Percentiles rank a stretch among this genome's conserved stretches.
phyloP scores from a whole-genome alignment of 2,888 invertebrate species.

The Hypselothyrea guttata region DNA sequence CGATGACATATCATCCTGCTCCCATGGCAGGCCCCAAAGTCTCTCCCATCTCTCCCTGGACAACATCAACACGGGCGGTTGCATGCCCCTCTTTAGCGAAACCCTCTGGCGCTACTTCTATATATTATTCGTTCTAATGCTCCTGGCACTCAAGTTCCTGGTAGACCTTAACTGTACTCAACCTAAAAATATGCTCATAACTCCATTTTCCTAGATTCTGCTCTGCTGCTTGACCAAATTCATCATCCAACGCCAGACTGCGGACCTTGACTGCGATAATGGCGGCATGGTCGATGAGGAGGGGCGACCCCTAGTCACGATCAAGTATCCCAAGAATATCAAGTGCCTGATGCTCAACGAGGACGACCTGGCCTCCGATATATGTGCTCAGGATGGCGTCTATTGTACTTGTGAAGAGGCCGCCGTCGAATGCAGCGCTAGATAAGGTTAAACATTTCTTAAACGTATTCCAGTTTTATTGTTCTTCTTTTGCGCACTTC shows the following conservation, averaged over 20 bases:
- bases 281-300: conserved; percentile 65
- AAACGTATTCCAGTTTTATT: too few relatives aligned
- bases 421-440: too few relatives aligned
- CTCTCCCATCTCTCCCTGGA: conserved; percentile 57
- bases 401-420: conserved; percentile 50
- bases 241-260: conserved; percentile 59
- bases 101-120: conserved; percentile 55
- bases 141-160: conserved; percentile 59
- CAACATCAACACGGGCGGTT: conserved; percentile 71
- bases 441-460: too few relatives aligned
- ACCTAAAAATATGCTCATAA: too few relatives aligned
- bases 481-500: too few relatives aligned
- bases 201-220: conserved; percentile 11
- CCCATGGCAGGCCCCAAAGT: too few relatives aligned
- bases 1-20: too few relatives aligned
- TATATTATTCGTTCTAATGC: conserved; percentile 50
- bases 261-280: conserved; percentile 44
- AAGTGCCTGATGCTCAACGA: conserved; percentile 66
- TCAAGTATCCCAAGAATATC: conserved; percentile 73
- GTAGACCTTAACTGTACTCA: conserved; percentile 43
- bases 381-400: conserved; percentile 41
- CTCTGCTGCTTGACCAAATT: conserved; percentile 68
- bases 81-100: conserved; percentile 52
- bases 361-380: conserved; percentile 65
- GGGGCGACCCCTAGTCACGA: conserved; percentile 66